A percentile compares a stretch with the other conserved stretches of the same genome.
phyloP scores from a whole-genome alignment of 1,140 invertebrate species.

The Melipona quadrifasciata region DNA sequence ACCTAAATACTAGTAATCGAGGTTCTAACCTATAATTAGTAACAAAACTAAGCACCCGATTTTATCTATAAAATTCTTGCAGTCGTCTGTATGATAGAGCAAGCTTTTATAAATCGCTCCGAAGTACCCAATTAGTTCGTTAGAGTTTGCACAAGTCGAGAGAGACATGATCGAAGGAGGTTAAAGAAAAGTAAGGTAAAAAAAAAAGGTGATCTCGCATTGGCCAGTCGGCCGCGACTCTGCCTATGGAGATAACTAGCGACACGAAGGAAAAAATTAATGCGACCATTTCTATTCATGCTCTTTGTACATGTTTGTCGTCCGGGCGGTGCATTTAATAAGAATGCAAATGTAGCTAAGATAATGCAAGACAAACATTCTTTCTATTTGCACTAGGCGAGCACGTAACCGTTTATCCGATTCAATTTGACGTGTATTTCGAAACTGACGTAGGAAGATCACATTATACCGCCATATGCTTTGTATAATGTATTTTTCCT shows the following conservation, averaged over 20 bases:
- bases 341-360: conserved; percentile 43
- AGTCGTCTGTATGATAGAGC: no score
- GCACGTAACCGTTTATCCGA: conserved; percentile 1
- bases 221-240: not conserved
- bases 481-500: not conserved
- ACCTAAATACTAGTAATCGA: no score
- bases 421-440: conserved; percentile 22
- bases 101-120: not conserved
- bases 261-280: conserved; percentile 37
- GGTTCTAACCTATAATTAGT: not conserved
- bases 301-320: conserved; percentile 19
- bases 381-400: not conserved
- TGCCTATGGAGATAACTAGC: conserved; percentile 18
- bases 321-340: conserved; percentile 42
- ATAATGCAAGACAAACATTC: conserved; percentile 42
- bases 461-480: no score
- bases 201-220: not conserved
- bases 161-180: not conserved
- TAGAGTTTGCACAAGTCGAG: not conserved
- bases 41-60: not conserved
- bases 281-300: conserved; percentile 49
- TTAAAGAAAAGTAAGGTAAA: no score
- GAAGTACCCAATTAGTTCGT: not conserved
- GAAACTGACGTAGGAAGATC: no score
- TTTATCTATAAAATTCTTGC: no score